Percentiles rank a stretch among this genome's conserved stretches.
phyloP scores from a whole-genome alignment of 2,797 vertebrate species.

The Percopsis omiscomaycus region DNA sequence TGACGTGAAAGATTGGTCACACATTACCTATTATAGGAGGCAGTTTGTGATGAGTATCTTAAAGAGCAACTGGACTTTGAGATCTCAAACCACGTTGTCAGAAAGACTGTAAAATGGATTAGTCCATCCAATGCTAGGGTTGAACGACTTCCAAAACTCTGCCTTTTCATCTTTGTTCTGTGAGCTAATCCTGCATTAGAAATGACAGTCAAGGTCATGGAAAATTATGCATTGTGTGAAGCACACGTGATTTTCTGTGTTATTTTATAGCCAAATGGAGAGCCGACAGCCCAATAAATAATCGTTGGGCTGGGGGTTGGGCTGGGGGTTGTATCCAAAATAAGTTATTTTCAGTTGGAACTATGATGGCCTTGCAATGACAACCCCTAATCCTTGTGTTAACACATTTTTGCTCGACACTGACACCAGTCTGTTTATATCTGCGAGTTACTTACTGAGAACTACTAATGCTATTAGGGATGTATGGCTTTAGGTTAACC shows the following conservation, averaged over 20 bases:
- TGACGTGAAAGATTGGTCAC: conserved; percentile 48
- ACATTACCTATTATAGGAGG: conserved; percentile 12
- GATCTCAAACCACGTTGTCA: too few relatives aligned
- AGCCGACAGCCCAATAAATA: conserved; percentile 40
- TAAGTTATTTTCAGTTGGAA: conserved; percentile 27
- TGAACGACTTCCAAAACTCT: conserved; percentile 17
- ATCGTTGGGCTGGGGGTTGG: too few relatives aligned
- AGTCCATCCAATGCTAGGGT: conserved; percentile 14
- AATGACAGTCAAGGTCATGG: conserved; percentile 16
- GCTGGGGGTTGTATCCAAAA: conserved; percentile 26
- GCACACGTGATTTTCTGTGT: conserved; percentile 35
- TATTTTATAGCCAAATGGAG: conserved; percentile 29
- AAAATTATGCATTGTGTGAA: conserved; percentile 32
- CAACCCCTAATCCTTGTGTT: conserved; percentile 20
- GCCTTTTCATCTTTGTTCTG: conserved; percentile 20
- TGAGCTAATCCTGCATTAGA: conserved; percentile 26
- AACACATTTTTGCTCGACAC: conserved; percentile 24
- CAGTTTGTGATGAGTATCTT: not conserved
- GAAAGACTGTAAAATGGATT: too few relatives aligned
- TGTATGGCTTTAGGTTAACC: not conserved
- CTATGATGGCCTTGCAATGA: conserved; percentile 19
- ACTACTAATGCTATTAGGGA: not conserved
- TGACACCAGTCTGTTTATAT: conserved; percentile 23
- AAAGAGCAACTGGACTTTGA: not conserved
- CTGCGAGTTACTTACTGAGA: not conserved